Evolutionary conservation across 2,797 vertebrate genomes (phyloP).

Genomic region (Sarcoramphus papa): DNA sequence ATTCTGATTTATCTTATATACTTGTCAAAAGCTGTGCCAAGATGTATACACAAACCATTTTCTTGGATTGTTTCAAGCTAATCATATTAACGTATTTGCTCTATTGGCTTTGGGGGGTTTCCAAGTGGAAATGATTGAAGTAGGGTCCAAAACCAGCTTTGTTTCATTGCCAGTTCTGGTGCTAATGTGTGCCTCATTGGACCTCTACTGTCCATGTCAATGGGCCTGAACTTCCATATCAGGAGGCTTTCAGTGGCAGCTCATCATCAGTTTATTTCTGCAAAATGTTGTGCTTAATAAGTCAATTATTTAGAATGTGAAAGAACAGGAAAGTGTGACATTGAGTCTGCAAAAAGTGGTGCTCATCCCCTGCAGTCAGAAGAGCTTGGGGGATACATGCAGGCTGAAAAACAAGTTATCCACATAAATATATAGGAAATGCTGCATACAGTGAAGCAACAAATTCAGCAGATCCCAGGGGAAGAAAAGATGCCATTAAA

Average conservation of each 20-base stretch:
- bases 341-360: background rate
- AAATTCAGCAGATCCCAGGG: background rate
- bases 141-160: constrained; percentile 62
- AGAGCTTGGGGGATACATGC: background rate
- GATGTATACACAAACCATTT: constrained; percentile 67
- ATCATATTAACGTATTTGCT: constrained; percentile 69
- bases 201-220: background rate
- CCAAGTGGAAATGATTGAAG: constrained; percentile 72
- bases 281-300: background rate
- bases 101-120: constrained; percentile 68
- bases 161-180: constrained; percentile 47
- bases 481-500: background rate
- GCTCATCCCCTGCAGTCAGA: background rate
- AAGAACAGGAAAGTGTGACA: background rate
- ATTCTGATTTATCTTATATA: constrained; percentile 65
- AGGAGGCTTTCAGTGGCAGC: background rate
- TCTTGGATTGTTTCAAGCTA: constrained; percentile 69
- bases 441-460: background rate
- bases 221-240: background rate
- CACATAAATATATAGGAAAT: background rate
- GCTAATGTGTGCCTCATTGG: constrained; percentile 13
- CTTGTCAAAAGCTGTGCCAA: constrained; percentile 71
- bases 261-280: background rate
- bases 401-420: background rate
- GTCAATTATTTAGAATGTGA: background rate